Base-by-base conservation (phyloP, 2,113 vertebrate genomes). In the Myotis yumanensis region DNA sequence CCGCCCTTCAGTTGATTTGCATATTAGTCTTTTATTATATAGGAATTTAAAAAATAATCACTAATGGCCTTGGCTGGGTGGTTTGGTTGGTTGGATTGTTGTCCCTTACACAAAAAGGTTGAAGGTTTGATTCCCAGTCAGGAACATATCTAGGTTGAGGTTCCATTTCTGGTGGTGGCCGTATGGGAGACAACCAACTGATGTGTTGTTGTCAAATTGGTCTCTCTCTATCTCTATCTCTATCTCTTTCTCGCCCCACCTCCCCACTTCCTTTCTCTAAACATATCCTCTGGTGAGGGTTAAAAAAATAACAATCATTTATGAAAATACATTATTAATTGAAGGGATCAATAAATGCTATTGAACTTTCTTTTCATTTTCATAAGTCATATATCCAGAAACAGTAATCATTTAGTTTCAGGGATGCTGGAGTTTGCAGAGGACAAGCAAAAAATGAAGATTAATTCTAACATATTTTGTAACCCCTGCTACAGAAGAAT, bases 301-400 rank as follows among this genome's bases (percentile, higher is more conserved):
- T 59, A 25, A 59, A 20, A 57, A 22, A 57, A 8, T 9, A 23
- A 59, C 23, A 59, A 11, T 25, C 23, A 25, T 90, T 73, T 87
- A 81, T 73, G 37, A 43, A 52, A 73, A 15, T 72, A 6, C 40
- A 87, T 91, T 89, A 32, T 66, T 96, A 77, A 72, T 59, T 86
- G 32, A 92, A 92, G 35, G 16, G 59, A 43, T 76, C 30, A 23
- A 14, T 92, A 81, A 84, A 48, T 84, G 28, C 20, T 25, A 0
- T 75, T 66, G 64, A n/a, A 62, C 28, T 86, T 68, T n/a, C 28
- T 51, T 71, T 89, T 20, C n/a, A 82, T 64, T 94, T 94, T 83
- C n/a, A 25, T 88, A 71, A n/a, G 68, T 86, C 18, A 84, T 35
- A 87, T 85, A 71, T 40, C 85, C 16, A 87, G 43, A 94, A 93